Base-by-base conservation (phyloP, 2,797 vertebrate species). In the Neostethus bicornis region DNA sequence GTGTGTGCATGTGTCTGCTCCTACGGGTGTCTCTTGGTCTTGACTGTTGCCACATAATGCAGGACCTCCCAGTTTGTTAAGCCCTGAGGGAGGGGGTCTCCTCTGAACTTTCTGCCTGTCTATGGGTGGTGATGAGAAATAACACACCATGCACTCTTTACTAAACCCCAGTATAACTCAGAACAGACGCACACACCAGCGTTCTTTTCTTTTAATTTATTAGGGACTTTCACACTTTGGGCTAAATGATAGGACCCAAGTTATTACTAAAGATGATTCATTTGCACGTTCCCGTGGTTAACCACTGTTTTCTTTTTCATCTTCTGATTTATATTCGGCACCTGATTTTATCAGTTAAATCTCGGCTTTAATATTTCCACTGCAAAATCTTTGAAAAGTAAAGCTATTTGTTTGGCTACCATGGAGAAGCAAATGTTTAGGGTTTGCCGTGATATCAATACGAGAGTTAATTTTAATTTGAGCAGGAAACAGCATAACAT, bases 1-100 rank as follows among this genome's bases (percentile, higher is more conserved):
- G 79, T 71, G 79, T 80, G 63, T 61, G 54, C 71, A 75, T 69
- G 66, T 42, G 69, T 76, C 55, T 85, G 82, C 68, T 66, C 71
- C 61, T 78, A 70, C 79, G 72, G 70, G 65, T 76, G 71, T 61
- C 67, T 66, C 43, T 60, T 38, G 46, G 70, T 74, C 70, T 79
- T 41, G 58, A 63, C 67, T 78, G n/a, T 38, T 44, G 51, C 79
- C 64, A 49, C 70, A 69, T 65, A 58, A 53, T 68, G 77, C 50
- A 39, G 68, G 83, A 87, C 86, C 87, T 86, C 86, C 85, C 81
- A 85, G 56, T 46, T 68, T 46, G 87, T 64, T 8, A 10, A 78
- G 64, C 75, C 83, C 73, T 64, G 43, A 76, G 73, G 81, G 66
- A 71, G 75, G 69, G 73, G 83, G 75, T 81, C 63, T 84, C 79